Evolutionary conservation across 2,797 vertebrate genomes (phyloP), one percentile per base, ranked within the genome.

Genomic region (Philypnodon macrostomus): DNA sequence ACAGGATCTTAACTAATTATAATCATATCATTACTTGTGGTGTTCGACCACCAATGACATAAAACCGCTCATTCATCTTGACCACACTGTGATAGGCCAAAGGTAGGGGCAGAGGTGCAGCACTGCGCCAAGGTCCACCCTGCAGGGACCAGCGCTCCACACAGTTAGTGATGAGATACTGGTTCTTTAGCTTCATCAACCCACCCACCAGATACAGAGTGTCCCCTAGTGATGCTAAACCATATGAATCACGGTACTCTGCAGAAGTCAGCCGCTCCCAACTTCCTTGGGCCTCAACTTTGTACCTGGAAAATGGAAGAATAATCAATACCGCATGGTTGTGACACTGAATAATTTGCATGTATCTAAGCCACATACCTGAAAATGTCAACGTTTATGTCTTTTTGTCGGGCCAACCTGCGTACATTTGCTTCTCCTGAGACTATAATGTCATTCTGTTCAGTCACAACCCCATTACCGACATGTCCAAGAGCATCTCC

Each of bases 151-250:
- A 98, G 35, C 91, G 93, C 59, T 94, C 93, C 59, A 98, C 94
- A 32, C 84, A 91, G 79, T 98, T 98, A 26, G 95, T 98, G 62
- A 99, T 90, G 36, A 93, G 80, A 30, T 92, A 93, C 64, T 94
- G 91, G 56, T 93, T 93, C 81, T 98, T 99, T 65, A 93, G 79
- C 81, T 92, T 98, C 94, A 96, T 98, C 78, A 94, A 93, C 21
- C 97, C 97, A 45, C 96, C 97, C 47, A 96, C 78, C 11, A 99
- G 63, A 44, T 96, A 99, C 32, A 99, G 75, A 21, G 92, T 91
- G 0, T 91, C 91, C 0, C 79, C 89, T 63, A 92, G 34, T 7
- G 90, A 91, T 24, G 90, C 93, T 56, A 97, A 45, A 1, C 92
- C 92, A 0, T 96, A 99, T 8, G 95, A 93, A 47, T 99, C 96